These are phyloP conservation scores for Lampris megalopsis DNA, from an alignment of 2,113 vertebrate genomes.

Conservation along the genomic window DNA sequence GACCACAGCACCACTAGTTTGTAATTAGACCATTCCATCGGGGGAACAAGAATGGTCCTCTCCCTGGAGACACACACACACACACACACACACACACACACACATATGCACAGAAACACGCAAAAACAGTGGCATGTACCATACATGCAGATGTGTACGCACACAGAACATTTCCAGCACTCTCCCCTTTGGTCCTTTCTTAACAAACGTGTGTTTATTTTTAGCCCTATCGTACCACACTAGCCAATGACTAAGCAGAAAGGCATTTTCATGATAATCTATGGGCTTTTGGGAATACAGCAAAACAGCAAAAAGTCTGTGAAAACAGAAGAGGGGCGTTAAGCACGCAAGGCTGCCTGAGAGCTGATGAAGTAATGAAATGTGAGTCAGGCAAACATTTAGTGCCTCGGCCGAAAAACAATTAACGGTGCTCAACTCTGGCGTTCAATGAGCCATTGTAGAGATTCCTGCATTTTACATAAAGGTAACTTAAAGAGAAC, in stretches of 20 bases:
- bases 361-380: constrained; percentile 3
- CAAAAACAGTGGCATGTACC: neutral
- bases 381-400: neutral
- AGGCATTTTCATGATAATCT: constrained; percentile 78
- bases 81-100: neutral
- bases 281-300: constrained; percentile 61
- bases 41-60: constrained; percentile 25
- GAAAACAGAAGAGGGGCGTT: constrained; percentile 7
- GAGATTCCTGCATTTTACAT: no score
- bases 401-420: constrained; percentile 13
- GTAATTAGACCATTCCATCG: constrained; percentile 43
- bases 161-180: constrained; percentile 51
- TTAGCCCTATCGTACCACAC: constrained; percentile 74
- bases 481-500: no score
- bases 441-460: neutral
- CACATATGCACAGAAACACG: constrained; percentile 2
- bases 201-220: constrained; percentile 77
- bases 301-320: constrained; percentile 52
- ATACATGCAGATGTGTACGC: neutral
- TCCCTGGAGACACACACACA: constrained; percentile 41
- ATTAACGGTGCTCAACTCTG: constrained; percentile 12
- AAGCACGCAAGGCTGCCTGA: neutral
- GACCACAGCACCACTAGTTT: constrained; percentile 45
- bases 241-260: constrained; percentile 67
- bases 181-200: constrained; percentile 49